These are phyloP conservation scores for Pachypanchax playfairii DNA, from an alignment of 2,113 vertebrate genomes.

Conservation along the genomic window DNA sequence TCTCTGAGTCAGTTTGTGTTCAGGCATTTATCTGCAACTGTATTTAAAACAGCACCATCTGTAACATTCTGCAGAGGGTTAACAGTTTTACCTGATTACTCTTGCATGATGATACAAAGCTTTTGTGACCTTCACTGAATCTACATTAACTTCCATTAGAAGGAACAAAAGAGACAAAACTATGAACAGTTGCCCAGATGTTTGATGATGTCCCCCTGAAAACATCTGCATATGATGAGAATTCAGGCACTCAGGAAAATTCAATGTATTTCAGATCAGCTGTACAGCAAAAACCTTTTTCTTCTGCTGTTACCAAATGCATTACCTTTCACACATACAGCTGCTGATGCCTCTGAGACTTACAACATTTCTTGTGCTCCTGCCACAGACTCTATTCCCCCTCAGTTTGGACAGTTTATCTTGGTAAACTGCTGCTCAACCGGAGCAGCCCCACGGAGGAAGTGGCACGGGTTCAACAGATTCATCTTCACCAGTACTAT, in stretches of 20 bases:
- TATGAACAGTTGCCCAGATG: background rate
- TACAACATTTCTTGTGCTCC: background rate
- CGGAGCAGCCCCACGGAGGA: slow-evolving; percentile 82
- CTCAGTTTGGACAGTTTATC: slow-evolving; percentile 86
- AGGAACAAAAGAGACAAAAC: background rate
- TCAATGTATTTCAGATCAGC: too few species aligned
- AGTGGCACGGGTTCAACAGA: slow-evolving; percentile 82
- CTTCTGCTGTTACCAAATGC: too few species aligned
- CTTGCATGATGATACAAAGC: slow-evolving; percentile 8
- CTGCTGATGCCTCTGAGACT: background rate
- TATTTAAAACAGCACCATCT: slow-evolving; percentile 13
- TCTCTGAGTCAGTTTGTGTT: slow-evolving; percentile 17
- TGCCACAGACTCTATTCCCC: slow-evolving; percentile 81
- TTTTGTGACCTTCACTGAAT: slow-evolving; percentile 1
- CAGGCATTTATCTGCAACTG: slow-evolving; percentile 3
- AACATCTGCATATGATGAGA: too few species aligned
- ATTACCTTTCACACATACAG: too few species aligned
- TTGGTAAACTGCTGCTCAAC: slow-evolving; percentile 86
- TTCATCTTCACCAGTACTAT: slow-evolving; percentile 89
- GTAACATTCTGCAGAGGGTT: slow-evolving; percentile 20
- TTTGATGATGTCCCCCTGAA: background rate
- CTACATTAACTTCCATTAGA: background rate
- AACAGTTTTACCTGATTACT: background rate
- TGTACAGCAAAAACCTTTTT: too few species aligned
- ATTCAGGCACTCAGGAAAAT: too few species aligned